phyloP scores from a whole-genome alignment of 2,797 vertebrate species.

The Spinibarbus caldwelli region DNA sequence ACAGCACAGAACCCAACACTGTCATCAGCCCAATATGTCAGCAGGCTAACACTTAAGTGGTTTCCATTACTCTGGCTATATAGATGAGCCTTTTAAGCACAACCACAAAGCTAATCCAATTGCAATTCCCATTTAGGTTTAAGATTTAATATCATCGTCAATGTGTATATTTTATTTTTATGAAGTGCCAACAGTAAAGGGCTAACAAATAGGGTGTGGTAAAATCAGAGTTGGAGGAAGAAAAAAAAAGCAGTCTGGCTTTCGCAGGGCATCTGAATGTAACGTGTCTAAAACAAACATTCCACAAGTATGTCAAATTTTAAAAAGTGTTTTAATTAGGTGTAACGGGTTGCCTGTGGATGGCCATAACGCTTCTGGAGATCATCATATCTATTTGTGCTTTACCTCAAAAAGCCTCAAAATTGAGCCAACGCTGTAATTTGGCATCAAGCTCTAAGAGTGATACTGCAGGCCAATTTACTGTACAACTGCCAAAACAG shows the following conservation, averaged over 20 bases:
- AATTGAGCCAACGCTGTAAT: conserved; percentile 25
- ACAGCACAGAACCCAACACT: conserved; percentile 63
- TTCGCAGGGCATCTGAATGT: neutral
- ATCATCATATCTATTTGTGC: neutral
- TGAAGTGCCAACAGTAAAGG: conserved; percentile 36
- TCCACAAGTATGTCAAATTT: neutral
- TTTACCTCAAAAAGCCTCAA: neutral
- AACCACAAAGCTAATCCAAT: conserved; percentile 67
- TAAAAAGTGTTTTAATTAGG: neutral
- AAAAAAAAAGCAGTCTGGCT: neutral
- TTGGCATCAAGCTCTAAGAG: conserved; percentile 10
- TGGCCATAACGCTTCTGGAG: neutral
- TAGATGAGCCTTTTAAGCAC: conserved; percentile 70
- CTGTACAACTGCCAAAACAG: conserved; percentile 27
- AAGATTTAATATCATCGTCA: conserved; percentile 66
- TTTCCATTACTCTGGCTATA: conserved; percentile 67
- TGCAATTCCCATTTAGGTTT: conserved; percentile 64
- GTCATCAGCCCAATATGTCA: conserved; percentile 61
- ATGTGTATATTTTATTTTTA: conserved; percentile 33
- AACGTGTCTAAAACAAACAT: neutral
- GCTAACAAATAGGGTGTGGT: conserved; percentile 43
- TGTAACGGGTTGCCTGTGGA: neutral
- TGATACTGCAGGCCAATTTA: conserved; percentile 8
- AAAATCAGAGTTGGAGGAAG: neutral
- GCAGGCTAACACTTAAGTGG: conserved; percentile 52